Percentiles rank a stretch among this genome's conserved stretches.
These are phyloP conservation scores for Aleiodes alternator DNA, from an alignment of 2,888 invertebrate genomes.

Conservation along the genomic window DNA sequence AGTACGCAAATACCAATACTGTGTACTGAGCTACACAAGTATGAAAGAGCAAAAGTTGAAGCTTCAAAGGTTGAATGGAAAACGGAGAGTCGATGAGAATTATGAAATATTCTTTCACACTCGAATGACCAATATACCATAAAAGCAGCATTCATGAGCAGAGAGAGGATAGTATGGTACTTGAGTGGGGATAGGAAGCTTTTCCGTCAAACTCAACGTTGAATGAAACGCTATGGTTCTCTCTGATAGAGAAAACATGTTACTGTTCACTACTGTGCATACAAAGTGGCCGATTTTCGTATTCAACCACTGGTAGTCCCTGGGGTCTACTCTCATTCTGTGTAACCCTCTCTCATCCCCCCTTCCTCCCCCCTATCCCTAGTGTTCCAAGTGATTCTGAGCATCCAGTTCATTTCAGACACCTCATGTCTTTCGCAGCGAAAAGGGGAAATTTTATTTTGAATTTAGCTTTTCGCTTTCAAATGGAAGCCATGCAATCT, in stretches of 20 bases:
- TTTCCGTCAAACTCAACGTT: conserved; percentile 29
- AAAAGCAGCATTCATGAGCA: no score
- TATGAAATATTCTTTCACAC: conserved; percentile 26
- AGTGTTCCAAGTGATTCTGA: conserved; percentile 6
- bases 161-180: no score
- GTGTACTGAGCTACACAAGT: no score
- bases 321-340: neutral
- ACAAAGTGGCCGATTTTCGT: conserved; percentile 56
- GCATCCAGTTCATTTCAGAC: conserved; percentile 17
- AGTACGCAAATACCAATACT: no score
- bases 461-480: no score
- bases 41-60: no score
- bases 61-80: no score
- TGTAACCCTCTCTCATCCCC: neutral
- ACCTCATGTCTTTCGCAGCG: neutral
- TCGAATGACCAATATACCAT: no score
- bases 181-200: neutral
- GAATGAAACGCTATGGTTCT: conserved; percentile 57
- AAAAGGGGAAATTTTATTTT: no score
- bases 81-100: conserved; percentile 6
- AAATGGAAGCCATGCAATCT: no score
- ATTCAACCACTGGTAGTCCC: conserved; percentile 11
- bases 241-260: conserved; percentile 69
- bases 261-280: conserved; percentile 62
- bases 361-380: no score